These are phyloP conservation scores for Drosophila kuntzei DNA, from an alignment of 2,888 invertebrate species.

Conservation along the genomic window DNA sequence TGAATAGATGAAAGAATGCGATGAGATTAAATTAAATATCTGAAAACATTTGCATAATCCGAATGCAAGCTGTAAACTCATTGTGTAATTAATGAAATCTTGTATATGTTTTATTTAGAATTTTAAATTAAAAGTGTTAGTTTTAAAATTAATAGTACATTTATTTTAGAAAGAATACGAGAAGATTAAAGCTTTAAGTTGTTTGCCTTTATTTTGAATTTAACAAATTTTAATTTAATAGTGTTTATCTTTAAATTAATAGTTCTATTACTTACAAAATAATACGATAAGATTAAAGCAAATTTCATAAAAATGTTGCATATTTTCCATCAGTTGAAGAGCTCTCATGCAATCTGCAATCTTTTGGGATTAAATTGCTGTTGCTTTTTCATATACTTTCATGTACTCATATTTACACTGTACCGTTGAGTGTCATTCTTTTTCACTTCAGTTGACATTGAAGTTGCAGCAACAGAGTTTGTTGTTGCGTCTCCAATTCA, in stretches of 20 bases:
- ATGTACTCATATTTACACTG: constrained; percentile 30
- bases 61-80: background rate
- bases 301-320: background rate
- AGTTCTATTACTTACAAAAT: background rate
- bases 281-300: background rate
- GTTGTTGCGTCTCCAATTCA: constrained; percentile 45
- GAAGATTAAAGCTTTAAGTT: no score
- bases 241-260: background rate
- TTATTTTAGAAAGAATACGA: no score
- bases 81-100: background rate
- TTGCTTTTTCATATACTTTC: constrained; percentile 14
- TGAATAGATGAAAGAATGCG: no score
- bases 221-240: background rate
- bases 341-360: background rate
- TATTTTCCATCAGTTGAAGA: background rate
- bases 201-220: no score
- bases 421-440: constrained; percentile 31
- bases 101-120: constrained; percentile 4
- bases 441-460: constrained; percentile 52
- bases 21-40: no score
- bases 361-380: constrained; percentile 19
- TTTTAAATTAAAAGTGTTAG: background rate
- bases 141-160: no score
- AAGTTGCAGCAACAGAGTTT: constrained; percentile 38
- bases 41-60: no score